Conservation (phyloP, 2,888 invertebrate species). For the Drosophila rellima region DNA sequence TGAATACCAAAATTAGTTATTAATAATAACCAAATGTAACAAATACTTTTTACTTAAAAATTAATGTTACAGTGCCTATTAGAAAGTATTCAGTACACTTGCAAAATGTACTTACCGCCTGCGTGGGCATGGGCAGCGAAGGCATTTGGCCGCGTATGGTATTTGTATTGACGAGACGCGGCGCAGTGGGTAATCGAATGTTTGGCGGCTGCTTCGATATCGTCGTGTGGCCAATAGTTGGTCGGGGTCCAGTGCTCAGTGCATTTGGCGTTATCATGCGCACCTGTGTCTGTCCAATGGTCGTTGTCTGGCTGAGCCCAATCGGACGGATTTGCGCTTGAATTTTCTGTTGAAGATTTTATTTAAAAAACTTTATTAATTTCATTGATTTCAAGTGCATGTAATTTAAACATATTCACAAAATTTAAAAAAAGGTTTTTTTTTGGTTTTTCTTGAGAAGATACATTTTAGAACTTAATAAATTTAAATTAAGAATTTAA, state of each 20-base stretch:
- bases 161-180: constrained; percentile 80
- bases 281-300: constrained; percentile 87
- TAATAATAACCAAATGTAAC: too few species aligned
- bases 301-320: constrained; percentile 86
- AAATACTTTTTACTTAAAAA: too few species aligned
- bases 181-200: constrained; percentile 84
- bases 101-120: constrained; percentile 78
- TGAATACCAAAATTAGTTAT: background rate
- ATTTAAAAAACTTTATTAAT: background rate
- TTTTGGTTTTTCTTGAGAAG: too few species aligned
- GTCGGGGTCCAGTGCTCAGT: constrained; percentile 73
- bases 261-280: constrained; percentile 87
- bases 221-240: constrained; percentile 85
- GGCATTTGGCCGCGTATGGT: constrained; percentile 82
- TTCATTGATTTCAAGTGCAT: too few species aligned
- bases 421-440: too few species aligned
- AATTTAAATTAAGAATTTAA: too few species aligned
- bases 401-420: too few species aligned
- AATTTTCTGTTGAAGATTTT: constrained; percentile 80
- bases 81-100: too few species aligned
- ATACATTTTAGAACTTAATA: too few species aligned
- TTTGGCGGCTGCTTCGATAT: constrained; percentile 85
- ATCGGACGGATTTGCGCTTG: constrained; percentile 87
- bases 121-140: constrained; percentile 81
- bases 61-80: too few species aligned